Percentiles rank a stretch among this genome's conserved stretches.
These are phyloP conservation scores for Orussus abietinus DNA, from an alignment of 1,140 invertebrate species.

Conservation along the genomic window DNA sequence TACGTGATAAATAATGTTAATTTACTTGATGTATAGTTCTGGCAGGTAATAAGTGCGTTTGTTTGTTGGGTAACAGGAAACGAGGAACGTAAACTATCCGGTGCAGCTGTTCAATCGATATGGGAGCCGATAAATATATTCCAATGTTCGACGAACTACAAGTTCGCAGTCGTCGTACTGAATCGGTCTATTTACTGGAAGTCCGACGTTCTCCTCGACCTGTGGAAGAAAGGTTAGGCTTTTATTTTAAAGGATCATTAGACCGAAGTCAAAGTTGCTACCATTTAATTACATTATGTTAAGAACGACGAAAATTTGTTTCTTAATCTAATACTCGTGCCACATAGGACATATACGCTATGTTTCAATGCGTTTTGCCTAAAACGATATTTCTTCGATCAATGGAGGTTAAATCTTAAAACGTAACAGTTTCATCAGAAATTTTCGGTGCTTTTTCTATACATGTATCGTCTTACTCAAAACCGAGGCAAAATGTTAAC, in stretches of 20 bases:
- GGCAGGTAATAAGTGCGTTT: neutral
- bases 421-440: neutral
- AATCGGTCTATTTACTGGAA: slow-evolving; percentile 50
- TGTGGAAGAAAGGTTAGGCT: slow-evolving; percentile 58
- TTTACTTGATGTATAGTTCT: neutral
- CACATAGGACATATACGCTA: too few species aligned
- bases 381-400: too few species aligned
- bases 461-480: too few species aligned
- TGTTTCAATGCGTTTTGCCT: too few species aligned
- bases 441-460: slow-evolving; percentile 15
- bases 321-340: too few species aligned
- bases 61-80: neutral
- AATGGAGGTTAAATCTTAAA: too few species aligned
- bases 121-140: slow-evolving; percentile 34
- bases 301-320: slow-evolving; percentile 4
- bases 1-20: neutral
- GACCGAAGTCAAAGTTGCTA: too few species aligned
- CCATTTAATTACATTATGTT: slow-evolving; percentile 6
- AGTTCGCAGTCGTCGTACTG: slow-evolving; percentile 54
- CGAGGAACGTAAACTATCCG: too few species aligned
- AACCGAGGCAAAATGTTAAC: too few species aligned
- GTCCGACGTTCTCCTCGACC: slow-evolving; percentile 37
- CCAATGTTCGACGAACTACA: slow-evolving; percentile 10
- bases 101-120: neutral
- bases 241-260: slow-evolving; percentile 6